A percentile compares a stretch with the other conserved stretches of the same genome.
Conservation (phyloP, 1,140 invertebrate species). For the Oreohelix idahoensis region DNA sequence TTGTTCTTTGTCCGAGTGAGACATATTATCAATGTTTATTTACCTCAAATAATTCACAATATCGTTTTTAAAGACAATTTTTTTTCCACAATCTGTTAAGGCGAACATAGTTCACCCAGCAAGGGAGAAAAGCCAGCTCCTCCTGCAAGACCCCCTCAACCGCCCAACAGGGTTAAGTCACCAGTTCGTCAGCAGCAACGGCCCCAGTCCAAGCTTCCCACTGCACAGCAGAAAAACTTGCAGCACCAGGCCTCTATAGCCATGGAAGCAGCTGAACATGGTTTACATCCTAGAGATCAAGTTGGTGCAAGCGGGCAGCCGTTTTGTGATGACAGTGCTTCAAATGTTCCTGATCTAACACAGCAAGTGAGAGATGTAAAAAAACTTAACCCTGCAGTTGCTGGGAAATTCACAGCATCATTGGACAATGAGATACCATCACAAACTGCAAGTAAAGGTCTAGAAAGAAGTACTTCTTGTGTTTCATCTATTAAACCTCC, state of each 20-base stretch:
- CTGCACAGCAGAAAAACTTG: not conserved
- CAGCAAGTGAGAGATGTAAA: not conserved
- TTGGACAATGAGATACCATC: not conserved
- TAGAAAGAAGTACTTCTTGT: not conserved
- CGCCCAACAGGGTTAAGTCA: not conserved
- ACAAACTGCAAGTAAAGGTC: not conserved
- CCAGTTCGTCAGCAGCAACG: not conserved
- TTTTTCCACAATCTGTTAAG: not conserved
- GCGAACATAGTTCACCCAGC: not conserved
- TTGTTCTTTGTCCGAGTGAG: too few relatives aligned
- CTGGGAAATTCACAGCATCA: not conserved
- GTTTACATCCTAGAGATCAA: not conserved
- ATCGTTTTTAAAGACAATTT: not conserved
- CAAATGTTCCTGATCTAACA: not conserved
- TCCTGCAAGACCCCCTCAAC: not conserved
- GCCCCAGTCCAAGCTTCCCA: not conserved
- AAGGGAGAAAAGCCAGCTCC: not conserved
- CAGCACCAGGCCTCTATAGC: not conserved
- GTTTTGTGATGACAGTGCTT: not conserved
- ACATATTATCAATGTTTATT: too few relatives aligned
- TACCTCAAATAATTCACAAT: too few relatives aligned
- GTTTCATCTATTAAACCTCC: not conserved
- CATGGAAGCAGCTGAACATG: not conserved
- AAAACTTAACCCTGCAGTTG: slow-evolving; percentile 4
- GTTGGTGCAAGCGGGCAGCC: not conserved